Percentiles rank a stretch among this genome's conserved stretches.
These are phyloP conservation scores for Mesembrinibis cayennensis DNA, from an alignment of 2,113 vertebrate genomes.

Conservation along the genomic window DNA sequence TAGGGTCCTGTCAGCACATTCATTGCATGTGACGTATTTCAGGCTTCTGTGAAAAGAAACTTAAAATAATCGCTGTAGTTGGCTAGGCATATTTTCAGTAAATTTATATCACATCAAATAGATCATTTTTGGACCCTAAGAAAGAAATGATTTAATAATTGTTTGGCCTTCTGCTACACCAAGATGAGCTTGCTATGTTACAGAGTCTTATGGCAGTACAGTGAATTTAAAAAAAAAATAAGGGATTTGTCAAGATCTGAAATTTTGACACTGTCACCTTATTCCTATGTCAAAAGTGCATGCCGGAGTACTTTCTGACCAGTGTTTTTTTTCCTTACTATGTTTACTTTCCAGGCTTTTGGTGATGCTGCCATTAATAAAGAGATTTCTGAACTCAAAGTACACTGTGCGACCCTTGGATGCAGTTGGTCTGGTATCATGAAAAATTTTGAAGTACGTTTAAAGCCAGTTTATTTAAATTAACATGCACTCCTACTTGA, in stretches of 20 bases:
- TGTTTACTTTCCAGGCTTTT: slow-evolving; percentile 68
- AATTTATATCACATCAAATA: background rate
- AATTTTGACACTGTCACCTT: background rate
- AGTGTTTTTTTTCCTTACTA: background rate
- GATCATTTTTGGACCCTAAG: background rate
- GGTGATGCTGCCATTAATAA: slow-evolving; percentile 78
- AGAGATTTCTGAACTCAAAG: slow-evolving; percentile 77
- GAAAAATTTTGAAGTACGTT: slow-evolving; percentile 73
- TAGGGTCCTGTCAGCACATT: slow-evolving; percentile 22
- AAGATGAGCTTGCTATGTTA: background rate
- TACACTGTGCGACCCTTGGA: slow-evolving; percentile 73
- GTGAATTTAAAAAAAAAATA: background rate
- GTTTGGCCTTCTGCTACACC: background rate
- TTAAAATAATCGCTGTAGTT: background rate
- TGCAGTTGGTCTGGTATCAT: slow-evolving; percentile 75
- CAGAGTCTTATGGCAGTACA: background rate
- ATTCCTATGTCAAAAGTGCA: background rate
- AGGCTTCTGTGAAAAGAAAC: background rate
- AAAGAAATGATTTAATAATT: background rate
- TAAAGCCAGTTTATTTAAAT: background rate
- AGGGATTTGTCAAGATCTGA: background rate
- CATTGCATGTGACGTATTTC: background rate
- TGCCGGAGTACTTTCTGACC: background rate
- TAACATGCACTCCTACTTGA: background rate
- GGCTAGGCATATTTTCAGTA: background rate